phyloP scores from a whole-genome alignment of 2,797 vertebrate genomes.

The Taeniopygia guttata region DNA sequence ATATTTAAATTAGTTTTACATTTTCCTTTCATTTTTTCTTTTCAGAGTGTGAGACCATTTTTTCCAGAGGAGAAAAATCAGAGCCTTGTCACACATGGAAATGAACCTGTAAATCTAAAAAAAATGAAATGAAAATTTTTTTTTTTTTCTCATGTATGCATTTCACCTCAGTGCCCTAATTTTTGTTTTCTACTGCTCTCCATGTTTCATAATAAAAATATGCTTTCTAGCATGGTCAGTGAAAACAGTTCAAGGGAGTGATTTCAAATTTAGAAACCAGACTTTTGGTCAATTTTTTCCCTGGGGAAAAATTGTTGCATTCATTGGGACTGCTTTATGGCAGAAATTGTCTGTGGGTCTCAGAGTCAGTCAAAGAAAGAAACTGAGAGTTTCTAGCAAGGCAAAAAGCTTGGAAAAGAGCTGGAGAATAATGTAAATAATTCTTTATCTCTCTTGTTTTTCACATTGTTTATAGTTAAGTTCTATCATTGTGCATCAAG shows the following conservation, averaged over 20 bases:
- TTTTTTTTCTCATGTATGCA: background rate
- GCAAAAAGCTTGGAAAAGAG: too few relatives aligned
- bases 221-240: background rate
- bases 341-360: background rate
- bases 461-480: too few relatives aligned
- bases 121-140: background rate
- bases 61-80: background rate
- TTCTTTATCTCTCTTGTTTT: too few relatives aligned
- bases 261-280: background rate
- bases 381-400: too few relatives aligned
- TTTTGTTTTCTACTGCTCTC: background rate
- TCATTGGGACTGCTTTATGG: background rate
- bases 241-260: background rate
- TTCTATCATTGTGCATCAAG: too few relatives aligned
- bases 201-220: background rate
- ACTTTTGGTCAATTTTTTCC: background rate
- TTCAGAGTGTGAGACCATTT: too few relatives aligned
- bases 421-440: too few relatives aligned
- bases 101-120: background rate
- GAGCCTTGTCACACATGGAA: background rate
- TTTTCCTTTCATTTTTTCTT: too few relatives aligned
- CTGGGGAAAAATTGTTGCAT: background rate
- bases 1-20: background rate
- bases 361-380: too few relatives aligned
- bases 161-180: background rate